Conservation (phyloP, 2,797 vertebrate genomes). For the Eulemur coronatus region DNA sequence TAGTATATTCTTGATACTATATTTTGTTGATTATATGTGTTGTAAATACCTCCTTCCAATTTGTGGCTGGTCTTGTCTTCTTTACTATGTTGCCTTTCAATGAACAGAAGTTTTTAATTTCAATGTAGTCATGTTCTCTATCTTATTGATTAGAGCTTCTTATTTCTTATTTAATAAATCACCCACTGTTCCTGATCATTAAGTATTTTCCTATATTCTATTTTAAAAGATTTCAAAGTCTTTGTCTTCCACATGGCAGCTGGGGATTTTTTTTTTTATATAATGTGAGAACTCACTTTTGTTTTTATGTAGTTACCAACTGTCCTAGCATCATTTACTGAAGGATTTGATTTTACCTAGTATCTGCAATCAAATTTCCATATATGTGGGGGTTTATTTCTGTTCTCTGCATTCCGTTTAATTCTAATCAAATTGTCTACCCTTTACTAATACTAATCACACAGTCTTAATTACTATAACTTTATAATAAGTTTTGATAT, state of each 20-base stretch:
- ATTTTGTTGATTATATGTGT: neutral
- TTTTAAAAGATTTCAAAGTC: neutral
- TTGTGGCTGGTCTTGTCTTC: neutral
- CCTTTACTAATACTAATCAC: neutral
- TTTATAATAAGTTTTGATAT: neutral
- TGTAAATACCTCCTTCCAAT: neutral
- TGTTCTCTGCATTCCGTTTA: neutral
- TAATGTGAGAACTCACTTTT: neutral
- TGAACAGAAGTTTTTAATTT: constrained; percentile 8
- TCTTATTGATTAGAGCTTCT: neutral
- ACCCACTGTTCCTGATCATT: neutral
- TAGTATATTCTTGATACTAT: neutral
- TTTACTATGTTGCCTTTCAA: neutral
- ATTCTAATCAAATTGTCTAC: neutral
- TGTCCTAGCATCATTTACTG: neutral
- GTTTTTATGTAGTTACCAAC: neutral
- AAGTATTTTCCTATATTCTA: constrained; percentile 10
- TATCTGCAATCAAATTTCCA: neutral
- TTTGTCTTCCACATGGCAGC: neutral
- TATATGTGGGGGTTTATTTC: neutral
- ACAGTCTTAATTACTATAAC: neutral
- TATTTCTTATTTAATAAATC: neutral
- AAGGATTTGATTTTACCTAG: neutral
- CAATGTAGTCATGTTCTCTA: neutral
- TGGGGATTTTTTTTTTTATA: neutral